Evolutionary conservation across 1,140 invertebrate genomes (phyloP).

Genomic region (Bombus fervidus): DNA sequence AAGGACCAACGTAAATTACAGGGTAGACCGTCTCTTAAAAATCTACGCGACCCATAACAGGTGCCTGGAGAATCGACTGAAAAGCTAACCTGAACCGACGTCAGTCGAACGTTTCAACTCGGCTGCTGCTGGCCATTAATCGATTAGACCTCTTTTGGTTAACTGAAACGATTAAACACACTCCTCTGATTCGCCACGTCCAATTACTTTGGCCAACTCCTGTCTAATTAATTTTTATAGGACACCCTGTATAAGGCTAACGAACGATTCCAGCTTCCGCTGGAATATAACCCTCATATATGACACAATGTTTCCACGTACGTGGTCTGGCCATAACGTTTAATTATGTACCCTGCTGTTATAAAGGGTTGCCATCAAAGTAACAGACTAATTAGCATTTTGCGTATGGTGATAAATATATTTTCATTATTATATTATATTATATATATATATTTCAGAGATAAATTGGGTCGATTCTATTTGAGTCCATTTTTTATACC

Average conservation of each 20-base stretch:
- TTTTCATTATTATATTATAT: too few species aligned
- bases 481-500: too few species aligned
- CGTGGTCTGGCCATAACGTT: neutral
- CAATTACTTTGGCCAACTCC: conserved; percentile 9
- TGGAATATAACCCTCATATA: conserved; percentile 1
- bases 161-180: conserved; percentile 3
- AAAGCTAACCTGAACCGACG: neutral
- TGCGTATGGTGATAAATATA: neutral
- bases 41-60: neutral
- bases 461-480: too few species aligned
- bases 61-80: neutral
- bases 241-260: conserved; percentile 19
- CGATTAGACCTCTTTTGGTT: conserved; percentile 17
- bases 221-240: conserved; percentile 24
- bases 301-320: neutral
- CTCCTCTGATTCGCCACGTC: conserved; percentile 3
- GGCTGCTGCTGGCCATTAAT: conserved; percentile 1
- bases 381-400: neutral
- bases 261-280: neutral
- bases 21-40: neutral
- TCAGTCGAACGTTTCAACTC: neutral
- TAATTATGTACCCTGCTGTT: neutral
- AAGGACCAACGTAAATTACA: neutral
- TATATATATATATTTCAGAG: neutral
- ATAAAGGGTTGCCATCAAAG: neutral